Base-by-base conservation (phyloP, 2,888 invertebrate genomes). In the Anthophora plumipes region DNA sequence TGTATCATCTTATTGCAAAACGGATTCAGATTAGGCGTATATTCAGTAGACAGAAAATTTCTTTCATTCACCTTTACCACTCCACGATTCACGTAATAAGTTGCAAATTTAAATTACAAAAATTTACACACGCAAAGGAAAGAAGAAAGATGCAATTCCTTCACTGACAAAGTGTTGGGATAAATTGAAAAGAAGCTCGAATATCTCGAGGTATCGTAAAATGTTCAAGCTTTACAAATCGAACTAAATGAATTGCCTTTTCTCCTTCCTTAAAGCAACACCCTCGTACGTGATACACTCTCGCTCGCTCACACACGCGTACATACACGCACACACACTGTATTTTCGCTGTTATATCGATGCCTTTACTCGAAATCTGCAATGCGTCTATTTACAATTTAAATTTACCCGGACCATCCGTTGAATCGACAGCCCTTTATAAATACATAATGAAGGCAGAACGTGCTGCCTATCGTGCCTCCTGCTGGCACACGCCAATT, bases 331-430 rank as follows among this genome's bases (percentile, higher is more conserved):
- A 31, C 12, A 41, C 50, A 2, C 52, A 48, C 12, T n/a, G 11
- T 31, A 31, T 52, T 43, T 52, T 43, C n/a, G n/a, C 46, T 37
- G 14, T 70, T 48, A 63, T 59, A 63, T 59, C 68, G 57, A 11
- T 37, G 66, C 22, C 22, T 77, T 72, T 43, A 71, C 50, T 52
- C 61, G 22, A 79, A 80, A 78, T 68, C 76, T 71, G 61, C 73
- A 63, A 82, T 68, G 72, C 66, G 31, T 50, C 46, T 60, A 71
- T 80, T 82, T 84, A 82, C 77, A 80, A 82, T 78, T 82, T 60
- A 85, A 82, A 84, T 84, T 63, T 61, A 57, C n/a, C 60, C 25
- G 66, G 64, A 71, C 46, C 63, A 74, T 68, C 66, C 74, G 64
- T 41, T 61, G 77, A 52, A 77, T 77, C 63, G 77, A 39, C 66